Conservation (phyloP, 1,140 invertebrate species). For the Tetramorium simillimum region DNA sequence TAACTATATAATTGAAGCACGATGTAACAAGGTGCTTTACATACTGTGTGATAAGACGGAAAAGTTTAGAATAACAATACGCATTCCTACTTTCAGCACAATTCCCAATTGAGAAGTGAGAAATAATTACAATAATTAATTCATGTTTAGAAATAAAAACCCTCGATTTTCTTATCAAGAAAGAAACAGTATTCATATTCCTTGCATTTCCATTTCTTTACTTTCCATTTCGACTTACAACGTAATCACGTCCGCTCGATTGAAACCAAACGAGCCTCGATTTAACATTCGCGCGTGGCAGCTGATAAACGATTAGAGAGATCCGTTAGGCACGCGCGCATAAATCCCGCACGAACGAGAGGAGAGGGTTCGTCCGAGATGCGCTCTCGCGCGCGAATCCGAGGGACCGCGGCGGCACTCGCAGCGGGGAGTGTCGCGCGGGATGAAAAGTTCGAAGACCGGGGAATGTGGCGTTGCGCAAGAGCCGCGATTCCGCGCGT, state of each 20-base stretch:
- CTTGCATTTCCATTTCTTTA: background rate
- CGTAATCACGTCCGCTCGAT: constrained; percentile 22
- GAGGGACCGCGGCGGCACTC: constrained; percentile 3
- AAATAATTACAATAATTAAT: background rate
- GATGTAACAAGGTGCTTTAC: too few species aligned
- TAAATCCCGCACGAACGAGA: constrained; percentile 6
- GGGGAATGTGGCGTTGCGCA: constrained; percentile 31
- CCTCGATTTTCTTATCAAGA: background rate
- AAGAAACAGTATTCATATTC: background rate
- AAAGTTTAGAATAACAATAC: background rate
- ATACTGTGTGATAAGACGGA: too few species aligned
- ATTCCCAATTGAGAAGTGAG: background rate
- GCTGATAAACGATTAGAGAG: constrained; percentile 43
- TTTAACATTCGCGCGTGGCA: constrained; percentile 20
- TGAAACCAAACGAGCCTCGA: constrained; percentile 2
- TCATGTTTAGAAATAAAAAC: background rate
- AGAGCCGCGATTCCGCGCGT: constrained; percentile 17
- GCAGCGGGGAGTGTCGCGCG: constrained; percentile 3
- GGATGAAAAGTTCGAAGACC: constrained; percentile 22
- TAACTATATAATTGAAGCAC: background rate
- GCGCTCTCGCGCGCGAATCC: background rate
- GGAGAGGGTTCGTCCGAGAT: background rate
- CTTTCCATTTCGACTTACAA: constrained; percentile 46
- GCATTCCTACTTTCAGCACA: background rate
- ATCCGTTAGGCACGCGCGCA: constrained; percentile 9